Conservation (phyloP, 2,797 vertebrate genomes). For the Heteromormyrus szaboi region DNA sequence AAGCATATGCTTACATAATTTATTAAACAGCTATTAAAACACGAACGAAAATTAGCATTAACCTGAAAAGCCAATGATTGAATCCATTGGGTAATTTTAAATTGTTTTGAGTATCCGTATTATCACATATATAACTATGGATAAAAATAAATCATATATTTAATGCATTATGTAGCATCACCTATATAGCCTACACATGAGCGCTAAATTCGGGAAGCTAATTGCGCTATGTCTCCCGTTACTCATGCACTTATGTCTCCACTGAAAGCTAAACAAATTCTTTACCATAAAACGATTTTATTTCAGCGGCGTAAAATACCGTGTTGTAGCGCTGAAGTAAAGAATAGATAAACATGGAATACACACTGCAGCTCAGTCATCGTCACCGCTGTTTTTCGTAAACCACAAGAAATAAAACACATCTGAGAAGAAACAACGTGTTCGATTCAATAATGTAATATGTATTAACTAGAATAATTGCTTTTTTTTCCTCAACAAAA, state of each 20-base stretch:
- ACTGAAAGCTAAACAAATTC: constrained; percentile 1
- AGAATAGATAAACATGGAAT: constrained; percentile 5
- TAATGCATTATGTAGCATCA: not conserved
- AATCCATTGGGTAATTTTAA: not conserved
- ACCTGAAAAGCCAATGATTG: not conserved
- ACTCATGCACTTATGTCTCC: not conserved
- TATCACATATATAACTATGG: not conserved
- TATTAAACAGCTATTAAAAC: not conserved
- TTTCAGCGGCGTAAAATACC: not conserved
- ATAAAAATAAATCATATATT: not conserved
- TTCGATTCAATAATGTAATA: not conserved
- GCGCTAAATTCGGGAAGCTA: not conserved
- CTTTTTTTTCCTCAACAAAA: not conserved
- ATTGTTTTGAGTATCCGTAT: not conserved
- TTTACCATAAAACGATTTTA: not conserved
- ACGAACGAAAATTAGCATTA: not conserved
- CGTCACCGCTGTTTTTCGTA: not conserved
- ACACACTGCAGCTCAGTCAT: not conserved
- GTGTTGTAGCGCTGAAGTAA: constrained; percentile 1
- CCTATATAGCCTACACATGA: not conserved
- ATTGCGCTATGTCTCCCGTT: not conserved
- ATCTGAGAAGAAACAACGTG: not conserved
- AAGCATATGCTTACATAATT: not conserved
- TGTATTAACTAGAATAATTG: constrained; percentile 11
- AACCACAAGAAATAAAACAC: constrained; percentile 11